Base-by-base conservation (phyloP, 2,888 invertebrate genomes). In the Cerastis leucographa region DNA sequence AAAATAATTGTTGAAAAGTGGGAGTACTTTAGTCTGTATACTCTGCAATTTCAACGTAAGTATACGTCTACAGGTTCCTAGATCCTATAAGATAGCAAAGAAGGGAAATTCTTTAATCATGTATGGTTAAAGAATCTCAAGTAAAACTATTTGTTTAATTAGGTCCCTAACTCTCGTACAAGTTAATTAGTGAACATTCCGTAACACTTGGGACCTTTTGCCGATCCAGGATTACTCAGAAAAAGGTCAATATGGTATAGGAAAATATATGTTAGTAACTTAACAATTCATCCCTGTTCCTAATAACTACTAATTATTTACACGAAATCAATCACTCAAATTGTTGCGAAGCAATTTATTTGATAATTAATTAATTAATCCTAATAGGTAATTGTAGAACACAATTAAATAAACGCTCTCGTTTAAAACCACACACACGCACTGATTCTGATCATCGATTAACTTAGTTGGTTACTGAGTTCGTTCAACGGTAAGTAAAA, bases 401-500 rank as follows among this genome's bases (percentile, higher is more conserved):
- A 82, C 49, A 73, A 82, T 81, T 14, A 66, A 74, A 59, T 35
- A 25, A 68, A 54, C 46, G 22, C 69, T 66, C 25, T 40, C 46
- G 65, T 69, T 42, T 49, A 49, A 73, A 70, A 59, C 22, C 19
- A 61, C 40, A 44, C 74, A 81, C 76, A 81, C 76, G 80, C 78
- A 67, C 72, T 29, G 69, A 80, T 64, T 74, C 54, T 54, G 35
- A 73, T 71, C 25, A 76, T 68, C 66, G 76, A 73, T 83, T 49
- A 69, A 46, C 40, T 49, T 29, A 35, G 25, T 62, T 64, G 25
- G 7, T 56, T 65, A 54, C 14, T 59, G 35, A 35, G 66, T 74
- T 67, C 68, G 54, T 81, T 68, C 74, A 65, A 46, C 42, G 22
- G 22, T 65, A 66, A 75, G 81, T 84, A 81, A 84, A 84, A 84